Percentiles rank a stretch among this genome's conserved stretches.
Evolutionary conservation across 2,113 vertebrate species (phyloP).

Genomic region (Dissostichus mawsoni): DNA sequence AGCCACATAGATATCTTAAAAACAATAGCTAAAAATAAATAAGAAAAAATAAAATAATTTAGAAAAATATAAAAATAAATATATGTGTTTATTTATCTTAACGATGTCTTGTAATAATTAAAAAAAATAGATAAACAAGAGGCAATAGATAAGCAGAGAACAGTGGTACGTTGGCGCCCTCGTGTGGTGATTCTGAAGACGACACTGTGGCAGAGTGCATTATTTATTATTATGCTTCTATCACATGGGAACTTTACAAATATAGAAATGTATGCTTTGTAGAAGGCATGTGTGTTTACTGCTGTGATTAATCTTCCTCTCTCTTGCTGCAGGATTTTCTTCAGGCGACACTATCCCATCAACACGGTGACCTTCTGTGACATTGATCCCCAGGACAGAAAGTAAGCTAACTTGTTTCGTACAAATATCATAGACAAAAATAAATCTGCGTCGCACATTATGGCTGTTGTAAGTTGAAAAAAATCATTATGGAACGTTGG

Average conservation of each 20-base stretch:
- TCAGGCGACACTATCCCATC: constrained; percentile 95
- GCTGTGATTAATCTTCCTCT: not conserved
- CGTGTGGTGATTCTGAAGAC: not conserved
- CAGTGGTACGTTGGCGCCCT: not conserved
- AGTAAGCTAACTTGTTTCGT: constrained; percentile 83
- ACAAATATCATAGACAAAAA: not conserved
- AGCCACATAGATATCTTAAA: too few species aligned
- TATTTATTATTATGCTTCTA: too few species aligned
- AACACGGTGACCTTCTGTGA: constrained; percentile 95
- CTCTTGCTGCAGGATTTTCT: constrained; percentile 89
- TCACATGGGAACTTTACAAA: accelerated
- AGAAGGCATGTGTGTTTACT: not conserved
- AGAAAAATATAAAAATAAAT: too few species aligned
- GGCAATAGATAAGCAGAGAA: not conserved
- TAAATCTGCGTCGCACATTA: not conserved
- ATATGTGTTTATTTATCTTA: too few species aligned
- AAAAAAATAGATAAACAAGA: not conserved
- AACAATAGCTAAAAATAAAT: too few species aligned
- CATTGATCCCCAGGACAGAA: constrained; percentile 93
- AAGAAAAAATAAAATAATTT: too few species aligned
- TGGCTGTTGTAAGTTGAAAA: too few species aligned
- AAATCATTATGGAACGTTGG: too few species aligned
- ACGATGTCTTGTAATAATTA: too few species aligned
- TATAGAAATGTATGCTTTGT: not conserved
- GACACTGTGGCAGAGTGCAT: not conserved